These are phyloP conservation scores for Ommatoiulus sabulosus DNA, from an alignment of 2,888 invertebrate genomes.

Conservation along the genomic window DNA sequence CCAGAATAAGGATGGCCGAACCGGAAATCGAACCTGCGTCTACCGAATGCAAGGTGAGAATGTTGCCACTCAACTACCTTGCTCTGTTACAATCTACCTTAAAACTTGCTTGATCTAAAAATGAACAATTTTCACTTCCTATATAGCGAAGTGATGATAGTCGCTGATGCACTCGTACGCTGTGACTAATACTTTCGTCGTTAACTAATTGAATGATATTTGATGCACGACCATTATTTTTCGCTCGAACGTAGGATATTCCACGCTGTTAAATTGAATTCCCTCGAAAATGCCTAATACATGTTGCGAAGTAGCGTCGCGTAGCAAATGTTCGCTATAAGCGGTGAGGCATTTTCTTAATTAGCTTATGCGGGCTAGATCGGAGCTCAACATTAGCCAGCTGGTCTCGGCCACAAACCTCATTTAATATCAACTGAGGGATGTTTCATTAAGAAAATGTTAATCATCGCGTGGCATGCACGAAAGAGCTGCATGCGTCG, in stretches of 20 bases:
- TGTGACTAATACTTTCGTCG: too few relatives aligned
- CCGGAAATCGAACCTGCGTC: too few relatives aligned
- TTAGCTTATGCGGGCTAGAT: constrained; percentile 28
- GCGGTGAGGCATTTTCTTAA: constrained; percentile 4
- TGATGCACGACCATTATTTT: too few relatives aligned
- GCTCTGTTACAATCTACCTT: too few relatives aligned
- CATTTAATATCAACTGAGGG: constrained; percentile 22
- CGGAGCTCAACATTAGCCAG: constrained; percentile 12
- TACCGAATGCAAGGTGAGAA: too few relatives aligned
- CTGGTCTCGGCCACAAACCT: constrained; percentile 34
- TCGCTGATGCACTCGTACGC: too few relatives aligned
- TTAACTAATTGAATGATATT: too few relatives aligned
- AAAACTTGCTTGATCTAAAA: too few relatives aligned
- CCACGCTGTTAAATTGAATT: background rate
- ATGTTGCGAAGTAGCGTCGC: background rate
- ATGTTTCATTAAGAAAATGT: constrained; percentile 28
- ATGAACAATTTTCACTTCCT: too few relatives aligned
- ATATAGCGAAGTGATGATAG: too few relatives aligned
- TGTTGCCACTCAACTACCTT: too few relatives aligned
- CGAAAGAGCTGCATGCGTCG: background rate
- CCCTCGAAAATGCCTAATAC: background rate
- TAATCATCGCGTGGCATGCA: constrained; percentile 27
- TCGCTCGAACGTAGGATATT: background rate
- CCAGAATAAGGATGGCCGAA: too few relatives aligned
- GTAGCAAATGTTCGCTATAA: background rate